Percentiles rank a stretch among this genome's conserved stretches.
phyloP scores from a whole-genome alignment of 2,113 vertebrate species.

The Scytalopus superciliaris region DNA sequence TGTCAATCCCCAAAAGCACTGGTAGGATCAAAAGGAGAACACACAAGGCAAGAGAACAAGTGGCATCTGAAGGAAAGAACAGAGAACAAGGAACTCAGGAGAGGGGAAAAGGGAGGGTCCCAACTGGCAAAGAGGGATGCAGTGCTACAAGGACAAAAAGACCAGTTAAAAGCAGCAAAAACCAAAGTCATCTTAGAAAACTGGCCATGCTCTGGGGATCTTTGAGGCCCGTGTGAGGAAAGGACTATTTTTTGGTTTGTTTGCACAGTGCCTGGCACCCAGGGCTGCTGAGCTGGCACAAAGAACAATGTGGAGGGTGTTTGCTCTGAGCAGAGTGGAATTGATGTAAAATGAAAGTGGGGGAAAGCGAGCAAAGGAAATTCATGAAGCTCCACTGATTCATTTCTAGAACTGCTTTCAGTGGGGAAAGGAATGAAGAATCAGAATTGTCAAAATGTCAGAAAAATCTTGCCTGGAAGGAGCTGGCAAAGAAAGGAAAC shows the following conservation, averaged over 20 bases:
- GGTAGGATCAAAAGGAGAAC: background rate
- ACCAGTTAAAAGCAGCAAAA: constrained; percentile 42
- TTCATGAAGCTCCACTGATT: background rate
- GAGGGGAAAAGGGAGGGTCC: background rate
- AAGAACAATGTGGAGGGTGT: background rate
- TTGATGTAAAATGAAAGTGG: background rate
- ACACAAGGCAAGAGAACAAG: background rate
- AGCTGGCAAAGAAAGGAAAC: background rate
- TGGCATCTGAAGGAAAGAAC: background rate
- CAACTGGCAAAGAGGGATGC: background rate
- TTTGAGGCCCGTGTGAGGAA: background rate
- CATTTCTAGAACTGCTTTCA: background rate
- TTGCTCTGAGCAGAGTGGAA: background rate
- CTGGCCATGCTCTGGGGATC: background rate
- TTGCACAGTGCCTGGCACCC: background rate
- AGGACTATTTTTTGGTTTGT: background rate
- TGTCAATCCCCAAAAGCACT: constrained; percentile 8
- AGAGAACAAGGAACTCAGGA: background rate
- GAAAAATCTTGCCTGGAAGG: background rate
- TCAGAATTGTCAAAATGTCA: background rate
- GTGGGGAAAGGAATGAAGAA: background rate
- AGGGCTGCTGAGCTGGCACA: background rate
- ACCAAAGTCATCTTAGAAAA: background rate
- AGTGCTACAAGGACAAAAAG: background rate
- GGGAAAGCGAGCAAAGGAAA: background rate